These are phyloP conservation scores for Abrostola triplasia DNA, from an alignment of 2,888 invertebrate genomes.

Conservation along the genomic window DNA sequence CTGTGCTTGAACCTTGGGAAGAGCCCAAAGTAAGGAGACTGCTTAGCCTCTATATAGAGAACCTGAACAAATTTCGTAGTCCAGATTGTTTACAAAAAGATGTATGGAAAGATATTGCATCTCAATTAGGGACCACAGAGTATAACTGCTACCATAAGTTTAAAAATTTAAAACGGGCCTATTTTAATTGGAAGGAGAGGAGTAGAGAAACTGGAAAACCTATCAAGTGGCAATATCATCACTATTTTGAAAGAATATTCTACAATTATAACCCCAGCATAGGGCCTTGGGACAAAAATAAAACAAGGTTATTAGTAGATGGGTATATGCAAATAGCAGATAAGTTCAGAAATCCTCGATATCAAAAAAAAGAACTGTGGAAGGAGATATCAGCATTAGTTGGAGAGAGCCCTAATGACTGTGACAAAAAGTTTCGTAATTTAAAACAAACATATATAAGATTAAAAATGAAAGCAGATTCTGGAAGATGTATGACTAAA, in stretches of 20 bases:
- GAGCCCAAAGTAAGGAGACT: conserved; percentile 75
- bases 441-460: conserved; percentile 81
- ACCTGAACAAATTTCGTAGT: conserved; percentile 72
- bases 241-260: conserved; percentile 81
- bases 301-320: conserved; percentile 73
- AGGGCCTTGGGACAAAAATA: conserved; percentile 76
- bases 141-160: conserved; percentile 84
- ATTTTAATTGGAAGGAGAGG: conserved; percentile 76
- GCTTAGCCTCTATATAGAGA: conserved; percentile 78
- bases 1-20: conserved; percentile 78
- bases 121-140: conserved; percentile 74
- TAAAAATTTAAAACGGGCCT: conserved; percentile 81
- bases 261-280: conserved; percentile 73
- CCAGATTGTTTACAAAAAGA: conserved; percentile 77
- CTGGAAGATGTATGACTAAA: conserved; percentile 71
- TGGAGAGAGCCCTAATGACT: conserved; percentile 70
- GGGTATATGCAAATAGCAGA: conserved; percentile 75
- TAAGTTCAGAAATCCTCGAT: conserved; percentile 78
- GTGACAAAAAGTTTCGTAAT: conserved; percentile 83
- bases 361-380: conserved; percentile 82
- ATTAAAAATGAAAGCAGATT: conserved; percentile 70
- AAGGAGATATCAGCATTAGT: conserved; percentile 74
- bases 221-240: conserved; percentile 80
- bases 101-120: conserved; percentile 82
- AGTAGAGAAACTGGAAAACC: conserved; percentile 72